Percentiles rank a stretch among this genome's conserved stretches.
Conservation (phyloP, 1,140 invertebrate species). For the Drosophila ohnishii region DNA sequence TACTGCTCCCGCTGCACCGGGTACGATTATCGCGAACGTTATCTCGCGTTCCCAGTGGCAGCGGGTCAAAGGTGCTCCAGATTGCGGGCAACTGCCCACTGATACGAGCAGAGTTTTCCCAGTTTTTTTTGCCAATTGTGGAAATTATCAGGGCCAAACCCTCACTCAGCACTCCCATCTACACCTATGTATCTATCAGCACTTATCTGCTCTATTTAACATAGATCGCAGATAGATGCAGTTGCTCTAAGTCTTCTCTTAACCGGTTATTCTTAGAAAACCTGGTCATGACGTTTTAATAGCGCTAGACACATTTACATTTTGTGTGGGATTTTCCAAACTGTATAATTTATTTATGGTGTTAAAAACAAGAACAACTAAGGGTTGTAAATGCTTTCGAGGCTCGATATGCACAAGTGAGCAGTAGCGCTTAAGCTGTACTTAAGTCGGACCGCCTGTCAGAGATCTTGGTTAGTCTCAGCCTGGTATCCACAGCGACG, state of each 20-base stretch:
- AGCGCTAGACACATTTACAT: neutral
- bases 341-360: neutral
- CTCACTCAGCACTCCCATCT: neutral
- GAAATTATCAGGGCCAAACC: constrained; percentile 17
- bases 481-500: constrained; percentile 25
- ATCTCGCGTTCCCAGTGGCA: constrained; percentile 9
- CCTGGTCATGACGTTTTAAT: constrained; percentile 10
- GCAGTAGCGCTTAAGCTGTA: neutral
- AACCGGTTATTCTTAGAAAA: constrained; percentile 28
- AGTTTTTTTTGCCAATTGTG: neutral
- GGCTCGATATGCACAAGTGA: neutral
- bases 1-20: constrained; percentile 17
- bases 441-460: constrained; percentile 19
- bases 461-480: constrained; percentile 51
- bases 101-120: constrained; percentile 20
- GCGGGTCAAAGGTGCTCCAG: constrained; percentile 6
- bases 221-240: neutral
- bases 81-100: constrained; percentile 12
- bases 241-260: neutral
- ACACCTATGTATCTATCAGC: constrained; percentile 5
- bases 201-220: neutral
- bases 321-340: constrained; percentile 11
- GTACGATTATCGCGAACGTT: neutral
- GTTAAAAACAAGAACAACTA: neutral
- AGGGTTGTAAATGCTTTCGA: neutral